Evolutionary conservation across 2,888 invertebrate species (phyloP).

Genomic region (Desoria tigrina): DNA sequence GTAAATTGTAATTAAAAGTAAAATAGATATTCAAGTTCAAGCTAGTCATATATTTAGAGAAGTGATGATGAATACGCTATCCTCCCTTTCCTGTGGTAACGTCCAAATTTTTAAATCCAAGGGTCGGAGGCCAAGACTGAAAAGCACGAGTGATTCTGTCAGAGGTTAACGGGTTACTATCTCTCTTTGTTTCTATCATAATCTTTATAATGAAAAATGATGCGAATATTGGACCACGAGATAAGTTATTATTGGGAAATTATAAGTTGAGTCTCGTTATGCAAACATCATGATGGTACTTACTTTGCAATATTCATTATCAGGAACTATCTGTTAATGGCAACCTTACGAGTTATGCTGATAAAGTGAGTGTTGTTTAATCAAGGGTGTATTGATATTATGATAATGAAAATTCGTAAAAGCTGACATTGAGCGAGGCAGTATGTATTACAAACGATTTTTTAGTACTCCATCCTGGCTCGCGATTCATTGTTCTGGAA

Average conservation of each 20-base stretch:
- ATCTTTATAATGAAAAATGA: neutral
- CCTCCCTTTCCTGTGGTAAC: conserved; percentile 32
- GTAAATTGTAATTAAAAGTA: too few species aligned
- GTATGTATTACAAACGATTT: neutral
- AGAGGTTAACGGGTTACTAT: conserved; percentile 3
- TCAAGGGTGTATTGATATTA: conserved; percentile 6
- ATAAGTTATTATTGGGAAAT: conserved; percentile 3
- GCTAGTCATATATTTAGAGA: neutral
- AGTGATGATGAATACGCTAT: conserved; percentile 31
- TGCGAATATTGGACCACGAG: neutral
- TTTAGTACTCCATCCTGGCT: neutral
- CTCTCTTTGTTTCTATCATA: neutral
- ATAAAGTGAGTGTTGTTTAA: conserved; percentile 2
- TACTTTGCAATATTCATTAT: conserved; percentile 1
- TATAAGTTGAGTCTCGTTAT: neutral
- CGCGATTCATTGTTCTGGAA: too few species aligned
- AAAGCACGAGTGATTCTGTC: conserved; percentile 24
- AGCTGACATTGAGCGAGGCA: conserved; percentile 17
- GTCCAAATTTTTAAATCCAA: conserved; percentile 31
- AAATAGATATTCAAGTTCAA: too few species aligned
- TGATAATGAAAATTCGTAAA: conserved; percentile 13
- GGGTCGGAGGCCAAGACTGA: conserved; percentile 26
- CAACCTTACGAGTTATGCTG: neutral
- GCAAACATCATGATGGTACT: neutral
- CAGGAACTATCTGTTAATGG: neutral